phyloP scores from a whole-genome alignment of 2,797 vertebrate genomes.

The Schizothorax lantsangensis region DNA sequence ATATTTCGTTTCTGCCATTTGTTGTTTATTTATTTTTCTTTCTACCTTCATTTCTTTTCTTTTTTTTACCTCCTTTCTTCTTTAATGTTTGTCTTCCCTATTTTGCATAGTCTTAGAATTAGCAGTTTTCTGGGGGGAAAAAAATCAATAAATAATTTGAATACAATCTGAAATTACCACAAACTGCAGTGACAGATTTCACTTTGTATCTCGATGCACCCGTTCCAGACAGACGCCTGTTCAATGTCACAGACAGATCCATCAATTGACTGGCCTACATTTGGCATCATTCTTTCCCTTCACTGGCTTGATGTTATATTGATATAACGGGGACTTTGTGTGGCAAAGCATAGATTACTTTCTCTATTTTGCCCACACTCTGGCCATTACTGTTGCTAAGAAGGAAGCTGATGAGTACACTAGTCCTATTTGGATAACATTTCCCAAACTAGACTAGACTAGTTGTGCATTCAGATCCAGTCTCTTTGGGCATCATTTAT shows the following conservation, averaged over 20 bases:
- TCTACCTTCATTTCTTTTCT: background rate
- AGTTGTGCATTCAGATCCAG: slow-evolving; percentile 47
- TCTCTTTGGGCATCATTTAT: background rate
- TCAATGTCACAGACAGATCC: slow-evolving; percentile 28
- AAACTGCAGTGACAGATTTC: slow-evolving; percentile 14
- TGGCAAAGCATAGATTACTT: slow-evolving; percentile 19
- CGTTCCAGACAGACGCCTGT: slow-evolving; percentile 24
- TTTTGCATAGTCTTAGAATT: background rate
- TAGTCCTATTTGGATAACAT: slow-evolving; percentile 34
- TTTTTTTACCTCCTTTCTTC: too few relatives aligned
- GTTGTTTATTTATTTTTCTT: background rate
- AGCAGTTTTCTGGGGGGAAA: background rate
- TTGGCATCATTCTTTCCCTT: slow-evolving; percentile 20
- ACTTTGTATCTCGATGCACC: slow-evolving; percentile 1
- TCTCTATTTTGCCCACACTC: slow-evolving; percentile 22
- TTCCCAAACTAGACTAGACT: background rate
- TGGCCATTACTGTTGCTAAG: slow-evolving; percentile 37
- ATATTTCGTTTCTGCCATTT: background rate
- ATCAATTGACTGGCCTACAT: slow-evolving; percentile 45
- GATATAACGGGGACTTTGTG: background rate
- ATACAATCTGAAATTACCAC: slow-evolving; percentile 10
- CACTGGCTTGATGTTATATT: slow-evolving; percentile 34
- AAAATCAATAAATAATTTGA: background rate
- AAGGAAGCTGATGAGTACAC: slow-evolving; percentile 34
- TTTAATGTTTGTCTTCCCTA: background rate